Base-by-base conservation (phyloP, 2,797 vertebrate genomes). In the Catharus ustulatus region DNA sequence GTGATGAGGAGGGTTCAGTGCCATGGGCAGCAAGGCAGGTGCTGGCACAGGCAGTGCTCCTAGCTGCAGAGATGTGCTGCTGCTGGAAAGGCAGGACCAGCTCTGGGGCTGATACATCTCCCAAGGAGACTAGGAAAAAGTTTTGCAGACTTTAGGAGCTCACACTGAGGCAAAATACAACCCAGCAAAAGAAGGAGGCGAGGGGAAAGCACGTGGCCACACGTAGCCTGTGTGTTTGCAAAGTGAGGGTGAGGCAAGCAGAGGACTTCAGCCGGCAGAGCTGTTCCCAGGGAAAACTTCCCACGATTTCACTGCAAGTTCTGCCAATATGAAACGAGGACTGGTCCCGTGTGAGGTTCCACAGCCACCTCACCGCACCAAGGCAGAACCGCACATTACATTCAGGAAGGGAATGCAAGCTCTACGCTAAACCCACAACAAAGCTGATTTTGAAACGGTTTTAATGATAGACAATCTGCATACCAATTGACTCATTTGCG, bases 401-500 rank as follows among this genome's bases (percentile, higher is more conserved):
- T 95, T 96, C 93, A 77, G 87, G 83, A 91, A 86, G 89, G 64
- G 87, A 95, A 91, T 81, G 88, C 49, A 46, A 90, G 88, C 91
- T 92, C 94, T 76, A 13, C 27, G 17, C 94, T 88, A 97, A 97
- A 97, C 85, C 95, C 96, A 32, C 51, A 87, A 97, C 94, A 92
- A 96, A 95, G 96, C 97, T 96, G 97, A 96, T 97, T 98, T 95
- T 97, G 95, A 96, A 96, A 94, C 75, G 78, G 87, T 90, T 93
- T 96, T 97, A 97, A 98, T 97, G 97, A 97, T 73, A 94, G 98
- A 95, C 95, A 97, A 97, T 98, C 98, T 98, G 97, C 98, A 97
- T 98, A 96, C 92, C 97, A 97, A 97, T 97, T 73, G 94, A 84
- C 95, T 97, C 97, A 94, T 97, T 95, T 97, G 96, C 59, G 36